Percentiles rank a stretch among this genome's conserved stretches.
Evolutionary conservation across 2,797 vertebrate genomes (phyloP).

Genomic region (Clamator glandarius): DNA sequence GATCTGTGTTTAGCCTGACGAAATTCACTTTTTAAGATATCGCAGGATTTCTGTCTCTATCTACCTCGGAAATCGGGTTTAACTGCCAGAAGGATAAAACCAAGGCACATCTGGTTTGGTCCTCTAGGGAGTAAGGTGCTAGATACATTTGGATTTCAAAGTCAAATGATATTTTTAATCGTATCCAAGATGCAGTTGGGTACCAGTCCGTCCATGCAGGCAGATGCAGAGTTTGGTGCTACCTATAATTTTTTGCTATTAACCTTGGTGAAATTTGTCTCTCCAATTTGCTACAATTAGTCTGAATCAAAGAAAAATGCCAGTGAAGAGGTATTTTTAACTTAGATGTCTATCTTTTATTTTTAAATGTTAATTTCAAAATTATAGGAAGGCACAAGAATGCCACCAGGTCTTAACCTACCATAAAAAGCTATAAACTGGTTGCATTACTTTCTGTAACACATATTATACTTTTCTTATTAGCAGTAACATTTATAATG

Average conservation of each 20-base stretch:
- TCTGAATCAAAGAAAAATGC: background rate
- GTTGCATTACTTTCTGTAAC: background rate
- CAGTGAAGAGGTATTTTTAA: background rate
- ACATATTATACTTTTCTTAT: background rate
- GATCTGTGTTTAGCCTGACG: background rate
- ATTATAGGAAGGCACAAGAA: background rate
- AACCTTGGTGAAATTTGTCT: slow-evolving; percentile 14
- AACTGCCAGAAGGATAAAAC: slow-evolving; percentile 38
- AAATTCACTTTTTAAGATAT: slow-evolving; percentile 52
- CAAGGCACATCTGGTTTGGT: slow-evolving; percentile 54
- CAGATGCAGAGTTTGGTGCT: background rate
- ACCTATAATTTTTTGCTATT: background rate
- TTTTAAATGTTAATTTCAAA: slow-evolving; percentile 15
- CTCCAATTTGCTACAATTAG: background rate
- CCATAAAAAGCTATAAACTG: background rate
- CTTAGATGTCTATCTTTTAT: background rate
- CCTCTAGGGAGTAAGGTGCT: slow-evolving; percentile 40
- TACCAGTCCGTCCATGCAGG: slow-evolving; percentile 12
- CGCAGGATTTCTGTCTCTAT: slow-evolving; percentile 10
- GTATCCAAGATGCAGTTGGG: slow-evolving; percentile 1
- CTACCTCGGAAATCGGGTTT: slow-evolving; percentile 41
- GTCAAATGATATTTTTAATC: slow-evolving; percentile 52
- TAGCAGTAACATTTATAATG: background rate
- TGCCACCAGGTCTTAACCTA: background rate
- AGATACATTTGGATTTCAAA: slow-evolving; percentile 47